These are phyloP conservation scores for Cydia pomonella DNA, from an alignment of 1,140 invertebrate genomes.

Conservation along the genomic window DNA sequence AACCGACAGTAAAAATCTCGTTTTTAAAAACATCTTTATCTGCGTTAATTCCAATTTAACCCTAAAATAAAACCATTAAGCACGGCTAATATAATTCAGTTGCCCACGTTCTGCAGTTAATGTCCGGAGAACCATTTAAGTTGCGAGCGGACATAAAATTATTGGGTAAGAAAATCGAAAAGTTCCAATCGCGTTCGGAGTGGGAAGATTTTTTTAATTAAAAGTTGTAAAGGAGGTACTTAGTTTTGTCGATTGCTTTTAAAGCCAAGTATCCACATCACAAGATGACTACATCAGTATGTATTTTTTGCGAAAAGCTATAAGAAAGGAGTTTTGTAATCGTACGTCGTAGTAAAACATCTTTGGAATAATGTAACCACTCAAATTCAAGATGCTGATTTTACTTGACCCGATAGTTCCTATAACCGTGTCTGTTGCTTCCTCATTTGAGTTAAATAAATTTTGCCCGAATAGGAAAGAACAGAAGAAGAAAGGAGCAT, in stretches of 20 bases:
- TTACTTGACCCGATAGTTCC: no score
- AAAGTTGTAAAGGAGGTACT: background rate
- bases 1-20: background rate
- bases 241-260: background rate
- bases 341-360: no score
- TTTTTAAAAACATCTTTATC: background rate
- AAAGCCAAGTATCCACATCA: background rate
- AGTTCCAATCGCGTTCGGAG: background rate
- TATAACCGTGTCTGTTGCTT: no score
- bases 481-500: no score
- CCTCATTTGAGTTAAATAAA: no score
- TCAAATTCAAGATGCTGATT: no score
- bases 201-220: constrained; percentile 12
- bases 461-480: no score
- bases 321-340: background rate
- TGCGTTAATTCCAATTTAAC: background rate
- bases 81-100: constrained; percentile 8
- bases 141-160: background rate
- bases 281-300: background rate
- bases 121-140: constrained; percentile 13
- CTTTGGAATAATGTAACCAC: no score
- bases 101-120: background rate
- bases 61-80: background rate
- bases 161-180: constrained; percentile 11
- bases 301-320: no score